phyloP scores from a whole-genome alignment of 2,797 vertebrate genomes.

The Sebastes hubbsi region DNA sequence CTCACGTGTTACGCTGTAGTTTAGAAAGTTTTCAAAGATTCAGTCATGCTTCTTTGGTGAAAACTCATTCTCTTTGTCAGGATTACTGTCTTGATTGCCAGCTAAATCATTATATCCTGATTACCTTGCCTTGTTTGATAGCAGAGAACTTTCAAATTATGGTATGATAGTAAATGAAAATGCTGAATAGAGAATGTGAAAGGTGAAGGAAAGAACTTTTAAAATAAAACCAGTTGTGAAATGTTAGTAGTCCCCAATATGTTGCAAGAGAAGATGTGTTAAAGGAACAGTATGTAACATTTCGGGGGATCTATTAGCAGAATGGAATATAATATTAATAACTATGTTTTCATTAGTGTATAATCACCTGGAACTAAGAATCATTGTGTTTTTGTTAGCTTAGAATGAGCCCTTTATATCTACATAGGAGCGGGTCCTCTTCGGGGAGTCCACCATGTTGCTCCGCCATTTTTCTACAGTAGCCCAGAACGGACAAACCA shows the following conservation, averaged over 20 bases:
- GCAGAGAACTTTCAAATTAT: neutral
- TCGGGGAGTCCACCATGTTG: no score
- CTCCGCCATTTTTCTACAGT: no score
- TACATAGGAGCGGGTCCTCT: no score
- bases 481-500: no score
- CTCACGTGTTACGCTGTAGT: neutral
- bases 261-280: neutral
- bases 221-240: neutral
- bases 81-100: neutral
- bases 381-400: no score
- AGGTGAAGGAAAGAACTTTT: neutral
- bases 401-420: no score
- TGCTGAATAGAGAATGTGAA: neutral
- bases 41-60: neutral
- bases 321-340: no score
- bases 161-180: neutral
- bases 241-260: neutral
- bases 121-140: neutral
- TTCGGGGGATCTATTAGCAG: no score
- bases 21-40: neutral
- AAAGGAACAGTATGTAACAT: no score
- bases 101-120: neutral
- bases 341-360: no score
- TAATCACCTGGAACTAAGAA: no score
- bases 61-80: neutral